These are phyloP conservation scores for Orthosia gracilis DNA, from an alignment of 2,888 invertebrate species.

Conservation along the genomic window DNA sequence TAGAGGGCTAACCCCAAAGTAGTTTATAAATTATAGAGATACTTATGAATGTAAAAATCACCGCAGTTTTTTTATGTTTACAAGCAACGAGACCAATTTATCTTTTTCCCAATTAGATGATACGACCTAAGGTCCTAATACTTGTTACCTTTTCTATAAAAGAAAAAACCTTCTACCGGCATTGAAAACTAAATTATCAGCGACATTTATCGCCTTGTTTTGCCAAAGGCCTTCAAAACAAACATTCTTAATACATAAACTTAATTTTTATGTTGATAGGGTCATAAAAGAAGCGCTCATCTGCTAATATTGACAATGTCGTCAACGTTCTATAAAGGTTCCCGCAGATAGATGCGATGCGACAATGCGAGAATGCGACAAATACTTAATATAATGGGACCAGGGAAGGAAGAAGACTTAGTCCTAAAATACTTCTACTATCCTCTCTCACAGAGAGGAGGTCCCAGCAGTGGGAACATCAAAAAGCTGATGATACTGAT, in stretches of 20 bases:
- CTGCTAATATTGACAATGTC: constrained; percentile 32
- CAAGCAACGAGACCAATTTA: background rate
- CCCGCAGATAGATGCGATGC: background rate
- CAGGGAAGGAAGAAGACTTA: too few relatives aligned
- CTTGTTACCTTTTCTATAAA: background rate
- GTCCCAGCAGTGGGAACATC: too few relatives aligned
- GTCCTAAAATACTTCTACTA: too few relatives aligned
- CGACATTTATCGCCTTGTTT: constrained; percentile 60
- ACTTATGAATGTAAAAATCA: too few relatives aligned
- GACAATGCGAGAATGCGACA: background rate
- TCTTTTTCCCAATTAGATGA: background rate
- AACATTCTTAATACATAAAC: constrained; percentile 42
- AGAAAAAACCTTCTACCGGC: constrained; percentile 4
- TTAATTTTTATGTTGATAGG: constrained; percentile 62
- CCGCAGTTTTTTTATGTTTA: too few relatives aligned
- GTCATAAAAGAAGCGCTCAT: constrained; percentile 47
- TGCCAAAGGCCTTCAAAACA: constrained; percentile 48
- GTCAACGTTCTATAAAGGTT: background rate
- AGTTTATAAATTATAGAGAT: too few relatives aligned
- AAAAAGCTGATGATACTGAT: too few relatives aligned
- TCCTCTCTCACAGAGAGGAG: too few relatives aligned
- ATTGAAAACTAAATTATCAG: constrained; percentile 47
- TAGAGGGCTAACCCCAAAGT: too few relatives aligned
- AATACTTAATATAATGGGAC: too few relatives aligned
- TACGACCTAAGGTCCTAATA: background rate